Conservation (phyloP, 2,113 vertebrate genomes). For the Cacatua alba region DNA sequence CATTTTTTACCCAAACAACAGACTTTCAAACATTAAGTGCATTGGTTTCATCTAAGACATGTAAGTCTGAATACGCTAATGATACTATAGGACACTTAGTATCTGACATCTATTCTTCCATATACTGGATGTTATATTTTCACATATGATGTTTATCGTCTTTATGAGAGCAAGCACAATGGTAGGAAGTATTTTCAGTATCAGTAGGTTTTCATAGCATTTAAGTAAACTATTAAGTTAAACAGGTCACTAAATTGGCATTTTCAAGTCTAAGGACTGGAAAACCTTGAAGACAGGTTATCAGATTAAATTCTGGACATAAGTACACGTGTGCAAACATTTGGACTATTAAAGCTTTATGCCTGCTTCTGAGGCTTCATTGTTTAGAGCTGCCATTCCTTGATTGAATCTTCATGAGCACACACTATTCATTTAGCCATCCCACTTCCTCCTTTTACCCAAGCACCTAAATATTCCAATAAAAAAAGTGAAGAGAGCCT, state of each 20-base stretch:
- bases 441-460: slow-evolving; percentile 56
- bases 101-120: neutral
- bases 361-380: slow-evolving; percentile 56
- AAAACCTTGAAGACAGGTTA: slow-evolving; percentile 51
- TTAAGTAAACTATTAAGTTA: neutral
- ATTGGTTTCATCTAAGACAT: neutral
- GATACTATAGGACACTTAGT: neutral
- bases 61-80: neutral
- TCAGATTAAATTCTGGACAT: slow-evolving; percentile 50
- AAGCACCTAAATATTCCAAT: slow-evolving; percentile 61
- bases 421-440: slow-evolving; percentile 60
- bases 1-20: neutral
- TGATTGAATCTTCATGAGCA: slow-evolving; percentile 52
- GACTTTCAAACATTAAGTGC: neutral
- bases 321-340: slow-evolving; percentile 55
- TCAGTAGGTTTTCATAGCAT: neutral
- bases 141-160: neutral
- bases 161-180: neutral
- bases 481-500: slow-evolving; percentile 68
- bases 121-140: neutral
- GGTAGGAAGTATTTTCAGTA: neutral
- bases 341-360: slow-evolving; percentile 54
- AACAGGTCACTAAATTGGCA: slow-evolving; percentile 5
- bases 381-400: slow-evolving; percentile 54
- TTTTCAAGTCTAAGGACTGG: slow-evolving; percentile 16